phyloP scores from a whole-genome alignment of 2,888 invertebrate genomes.

The Drosophila conformis region DNA sequence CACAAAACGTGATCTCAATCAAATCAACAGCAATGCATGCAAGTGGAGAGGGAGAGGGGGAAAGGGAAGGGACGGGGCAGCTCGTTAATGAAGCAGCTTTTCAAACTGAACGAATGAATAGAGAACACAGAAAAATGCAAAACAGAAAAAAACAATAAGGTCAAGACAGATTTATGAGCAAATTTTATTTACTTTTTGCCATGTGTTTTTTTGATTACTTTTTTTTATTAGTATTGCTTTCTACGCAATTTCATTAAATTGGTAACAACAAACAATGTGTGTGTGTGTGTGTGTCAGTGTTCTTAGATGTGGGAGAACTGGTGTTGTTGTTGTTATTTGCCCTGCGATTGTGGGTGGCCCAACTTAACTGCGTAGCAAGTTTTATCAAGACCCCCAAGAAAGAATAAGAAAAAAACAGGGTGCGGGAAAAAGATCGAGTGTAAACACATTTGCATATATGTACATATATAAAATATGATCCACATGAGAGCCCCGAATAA shows the following conservation, averaged over 20 bases:
- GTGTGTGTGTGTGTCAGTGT: constrained; percentile 2
- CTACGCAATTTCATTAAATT: constrained; percentile 31
- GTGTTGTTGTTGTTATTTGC: constrained; percentile 31
- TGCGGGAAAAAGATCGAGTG: not conserved
- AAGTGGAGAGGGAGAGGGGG: not conserved
- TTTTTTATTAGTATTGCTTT: constrained; percentile 36
- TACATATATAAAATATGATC: not conserved
- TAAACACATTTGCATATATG: not conserved
- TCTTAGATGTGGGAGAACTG: constrained; percentile 5
- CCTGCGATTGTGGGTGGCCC: constrained; percentile 2
- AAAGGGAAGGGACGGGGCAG: constrained; percentile 9
- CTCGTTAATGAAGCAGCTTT: constrained; percentile 31
- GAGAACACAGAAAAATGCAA: constrained; percentile 14
- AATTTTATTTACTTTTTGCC: constrained; percentile 40
- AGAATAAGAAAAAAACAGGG: not conserved
- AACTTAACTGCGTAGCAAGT: constrained; percentile 30
- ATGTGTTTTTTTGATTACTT: constrained; percentile 58
- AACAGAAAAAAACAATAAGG: constrained; percentile 30
- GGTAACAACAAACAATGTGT: constrained; percentile 38
- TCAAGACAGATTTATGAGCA: constrained; percentile 55
- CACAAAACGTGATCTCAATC: constrained; percentile 46
- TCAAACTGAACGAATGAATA: constrained; percentile 10
- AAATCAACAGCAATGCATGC: constrained; percentile 8
- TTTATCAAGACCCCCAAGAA: constrained; percentile 14
- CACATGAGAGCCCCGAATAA: not conserved